These are phyloP conservation scores for Hafferia zeledoni DNA, from an alignment of 2,797 vertebrate genomes.

Conservation along the genomic window DNA sequence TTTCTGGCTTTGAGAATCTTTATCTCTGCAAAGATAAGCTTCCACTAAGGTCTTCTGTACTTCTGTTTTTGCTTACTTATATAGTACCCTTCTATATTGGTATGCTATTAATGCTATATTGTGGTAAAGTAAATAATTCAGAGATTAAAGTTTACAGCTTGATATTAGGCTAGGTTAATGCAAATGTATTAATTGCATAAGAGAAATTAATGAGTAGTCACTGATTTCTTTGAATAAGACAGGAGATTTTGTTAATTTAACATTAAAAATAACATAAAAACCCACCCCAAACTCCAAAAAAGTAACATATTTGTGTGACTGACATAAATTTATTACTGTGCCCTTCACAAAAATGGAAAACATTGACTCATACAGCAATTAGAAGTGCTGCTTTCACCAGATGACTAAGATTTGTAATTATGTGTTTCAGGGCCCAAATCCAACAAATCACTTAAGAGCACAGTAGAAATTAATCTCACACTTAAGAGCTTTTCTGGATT, in stretches of 20 bases:
- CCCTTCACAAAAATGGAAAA: neutral
- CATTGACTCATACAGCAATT: neutral
- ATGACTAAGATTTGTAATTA: conserved; percentile 16
- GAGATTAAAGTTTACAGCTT: neutral
- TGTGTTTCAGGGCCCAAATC: neutral
- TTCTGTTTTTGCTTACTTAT: neutral
- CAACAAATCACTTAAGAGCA: conserved; percentile 5
- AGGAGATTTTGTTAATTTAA: neutral
- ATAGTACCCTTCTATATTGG: neutral
- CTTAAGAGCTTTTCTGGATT: conserved; percentile 52
- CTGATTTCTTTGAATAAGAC: neutral
- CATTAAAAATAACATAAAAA: neutral
- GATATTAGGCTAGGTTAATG: neutral
- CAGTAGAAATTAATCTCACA: neutral
- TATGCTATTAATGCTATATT: neutral
- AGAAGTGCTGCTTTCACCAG: neutral
- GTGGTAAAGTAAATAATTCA: neutral
- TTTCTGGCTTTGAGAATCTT: neutral
- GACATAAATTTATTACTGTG: neutral
- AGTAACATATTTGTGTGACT: neutral
- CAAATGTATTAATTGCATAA: neutral
- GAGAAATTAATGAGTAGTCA: neutral
- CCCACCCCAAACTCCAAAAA: fast-evolving
- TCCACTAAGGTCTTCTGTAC: neutral
- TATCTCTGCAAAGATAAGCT: neutral